Conservation (phyloP, 2,888 invertebrate genomes). For the Eristalis tenax region DNA sequence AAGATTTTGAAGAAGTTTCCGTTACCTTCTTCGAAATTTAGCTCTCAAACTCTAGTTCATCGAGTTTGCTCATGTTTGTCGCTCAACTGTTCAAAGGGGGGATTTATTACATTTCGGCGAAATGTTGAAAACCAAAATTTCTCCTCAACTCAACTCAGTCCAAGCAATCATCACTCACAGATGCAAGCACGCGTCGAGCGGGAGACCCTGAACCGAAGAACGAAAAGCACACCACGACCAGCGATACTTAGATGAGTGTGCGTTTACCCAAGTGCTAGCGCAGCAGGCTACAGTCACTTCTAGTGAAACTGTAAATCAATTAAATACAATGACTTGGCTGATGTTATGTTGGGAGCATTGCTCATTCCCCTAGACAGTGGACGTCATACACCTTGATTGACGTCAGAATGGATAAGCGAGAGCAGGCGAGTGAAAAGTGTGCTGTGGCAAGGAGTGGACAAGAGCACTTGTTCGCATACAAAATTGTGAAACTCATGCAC, state of each 20-base stretch:
- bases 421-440: not conserved
- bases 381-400: slow-evolving; percentile 9
- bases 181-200: not conserved
- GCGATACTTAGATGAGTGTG: not conserved
- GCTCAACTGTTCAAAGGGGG: not conserved
- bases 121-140: not conserved
- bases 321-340: slow-evolving; percentile 38
- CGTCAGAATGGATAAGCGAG: not conserved
- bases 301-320: slow-evolving; percentile 20
- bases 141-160: not conserved
- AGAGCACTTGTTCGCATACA: no score
- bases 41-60: no score
- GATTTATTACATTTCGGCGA: not conserved
- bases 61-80: no score
- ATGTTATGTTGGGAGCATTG: not conserved
- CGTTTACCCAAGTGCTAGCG: not conserved
- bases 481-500: no score
- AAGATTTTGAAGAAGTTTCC: no score
- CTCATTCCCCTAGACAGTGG: not conserved
- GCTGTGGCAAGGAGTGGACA: not conserved
- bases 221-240: not conserved
- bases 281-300: slow-evolving; percentile 5
- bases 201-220: not conserved
- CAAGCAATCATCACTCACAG: not conserved
- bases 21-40: no score